A percentile compares a stretch with the other conserved stretches of the same genome.
Conservation (phyloP, 2,113 vertebrate genomes). For the Ranitomeya imitator region DNA sequence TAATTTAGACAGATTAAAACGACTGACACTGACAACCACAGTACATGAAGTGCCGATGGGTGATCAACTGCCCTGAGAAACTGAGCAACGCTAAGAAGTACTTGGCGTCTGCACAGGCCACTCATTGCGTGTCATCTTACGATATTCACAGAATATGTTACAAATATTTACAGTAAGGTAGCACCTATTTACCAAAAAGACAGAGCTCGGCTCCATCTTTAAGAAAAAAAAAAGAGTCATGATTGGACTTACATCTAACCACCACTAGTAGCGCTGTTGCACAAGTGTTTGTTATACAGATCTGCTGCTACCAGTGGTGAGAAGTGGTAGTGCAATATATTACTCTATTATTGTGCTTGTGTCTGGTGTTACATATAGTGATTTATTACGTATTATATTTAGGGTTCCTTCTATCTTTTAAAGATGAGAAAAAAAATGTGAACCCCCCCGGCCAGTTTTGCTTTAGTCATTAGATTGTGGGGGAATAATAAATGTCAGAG, state of each 20-base stretch:
- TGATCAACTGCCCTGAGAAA: not conserved
- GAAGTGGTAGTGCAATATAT: not conserved
- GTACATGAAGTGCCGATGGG: not conserved
- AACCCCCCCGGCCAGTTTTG: too few relatives aligned
- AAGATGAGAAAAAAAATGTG: too few relatives aligned
- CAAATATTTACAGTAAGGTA: too few relatives aligned
- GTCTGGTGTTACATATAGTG: not conserved
- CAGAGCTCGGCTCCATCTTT: too few relatives aligned
- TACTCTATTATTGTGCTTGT: not conserved
- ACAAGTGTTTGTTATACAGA: not conserved
- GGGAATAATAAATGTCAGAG: too few relatives aligned
- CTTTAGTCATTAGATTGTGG: too few relatives aligned
- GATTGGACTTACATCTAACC: too few relatives aligned
- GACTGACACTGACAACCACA: not conserved
- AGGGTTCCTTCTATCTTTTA: not conserved
- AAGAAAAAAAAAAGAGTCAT: too few relatives aligned
- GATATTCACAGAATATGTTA: too few relatives aligned
- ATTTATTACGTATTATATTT: not conserved
- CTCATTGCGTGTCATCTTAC: too few relatives aligned
- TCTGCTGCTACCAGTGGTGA: not conserved
- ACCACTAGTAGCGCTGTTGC: too few relatives aligned
- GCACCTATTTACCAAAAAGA: too few relatives aligned
- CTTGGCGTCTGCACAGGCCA: not conserved
- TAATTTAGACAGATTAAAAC: not conserved
- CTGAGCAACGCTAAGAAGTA: not conserved